Conservation (phyloP, 2,113 vertebrate genomes). For the Echinops telfairi region DNA sequence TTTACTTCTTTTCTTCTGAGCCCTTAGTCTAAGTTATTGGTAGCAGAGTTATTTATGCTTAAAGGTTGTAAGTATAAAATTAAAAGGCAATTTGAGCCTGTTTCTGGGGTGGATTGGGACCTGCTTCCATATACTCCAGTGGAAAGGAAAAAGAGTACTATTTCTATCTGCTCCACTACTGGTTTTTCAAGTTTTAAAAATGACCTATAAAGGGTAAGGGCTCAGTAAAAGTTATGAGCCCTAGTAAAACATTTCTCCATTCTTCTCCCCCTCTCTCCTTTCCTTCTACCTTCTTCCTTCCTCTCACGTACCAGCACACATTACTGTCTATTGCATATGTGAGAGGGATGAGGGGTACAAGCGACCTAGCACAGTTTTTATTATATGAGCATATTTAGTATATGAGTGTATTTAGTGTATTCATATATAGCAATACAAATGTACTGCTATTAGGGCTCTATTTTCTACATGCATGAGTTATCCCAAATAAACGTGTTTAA, state of each 20-base stretch:
- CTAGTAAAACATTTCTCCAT: neutral
- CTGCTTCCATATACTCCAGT: constrained; percentile 11
- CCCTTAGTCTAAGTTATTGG: constrained; percentile 25
- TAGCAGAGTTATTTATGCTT: constrained; percentile 26
- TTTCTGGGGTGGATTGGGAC: constrained; percentile 6
- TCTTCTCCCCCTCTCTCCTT: neutral
- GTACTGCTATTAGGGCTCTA: too few relatives aligned
- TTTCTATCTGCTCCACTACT: neutral
- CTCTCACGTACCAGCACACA: neutral
- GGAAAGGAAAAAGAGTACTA: neutral
- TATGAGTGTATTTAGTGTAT: too few relatives aligned
- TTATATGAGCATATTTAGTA: too few relatives aligned
- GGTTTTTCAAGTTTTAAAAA: constrained; percentile 56
- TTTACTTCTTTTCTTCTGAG: constrained; percentile 45
- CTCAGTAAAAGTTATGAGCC: neutral
- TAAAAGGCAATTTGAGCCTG: neutral
- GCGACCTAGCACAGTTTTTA: neutral
- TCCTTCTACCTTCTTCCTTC: neutral
- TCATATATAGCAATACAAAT: too few relatives aligned
- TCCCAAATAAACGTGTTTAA: too few relatives aligned
- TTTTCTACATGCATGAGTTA: too few relatives aligned
- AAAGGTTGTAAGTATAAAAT: constrained; percentile 31
- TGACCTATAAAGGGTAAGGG: neutral
- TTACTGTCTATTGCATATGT: neutral
- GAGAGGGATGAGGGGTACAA: neutral